Conservation (phyloP, 1,140 invertebrate genomes). For the Gonioctena quinquepunctata region DNA sequence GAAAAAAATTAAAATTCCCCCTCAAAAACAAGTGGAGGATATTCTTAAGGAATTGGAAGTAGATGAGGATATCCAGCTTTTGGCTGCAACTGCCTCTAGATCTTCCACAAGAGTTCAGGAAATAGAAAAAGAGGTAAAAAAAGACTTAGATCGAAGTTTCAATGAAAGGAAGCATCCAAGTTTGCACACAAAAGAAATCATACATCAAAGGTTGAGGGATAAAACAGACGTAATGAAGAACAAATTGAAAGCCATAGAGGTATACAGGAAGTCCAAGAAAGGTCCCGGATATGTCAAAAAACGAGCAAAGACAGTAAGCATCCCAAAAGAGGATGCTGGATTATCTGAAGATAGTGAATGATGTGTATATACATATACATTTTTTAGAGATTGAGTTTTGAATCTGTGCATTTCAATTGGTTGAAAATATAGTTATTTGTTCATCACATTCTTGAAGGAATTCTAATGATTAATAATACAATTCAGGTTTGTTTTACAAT, state of each 20-base stretch:
- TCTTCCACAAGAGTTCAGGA: slow-evolving; percentile 34
- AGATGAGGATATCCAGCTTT: slow-evolving; percentile 45
- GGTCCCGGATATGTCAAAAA: slow-evolving; percentile 61
- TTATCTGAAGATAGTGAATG: slow-evolving; percentile 68
- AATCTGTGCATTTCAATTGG: no score
- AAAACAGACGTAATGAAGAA: slow-evolving; percentile 66
- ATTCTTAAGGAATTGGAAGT: slow-evolving; percentile 23
- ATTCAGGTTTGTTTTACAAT: no score
- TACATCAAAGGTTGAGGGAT: slow-evolving; percentile 74
- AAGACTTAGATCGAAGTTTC: slow-evolving; percentile 26
- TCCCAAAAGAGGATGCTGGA: slow-evolving; percentile 64
- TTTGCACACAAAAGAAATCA: slow-evolving; percentile 61
- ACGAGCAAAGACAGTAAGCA: slow-evolving; percentile 52
- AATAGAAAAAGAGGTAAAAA: slow-evolving; percentile 35
- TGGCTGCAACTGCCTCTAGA: slow-evolving; percentile 40
- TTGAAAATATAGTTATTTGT: no score
- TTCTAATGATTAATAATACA: no score
- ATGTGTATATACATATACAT: no score
- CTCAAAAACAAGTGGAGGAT: background rate
- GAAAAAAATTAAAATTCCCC: slow-evolving; percentile 13
- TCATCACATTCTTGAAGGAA: no score
- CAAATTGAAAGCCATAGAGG: slow-evolving; percentile 76
- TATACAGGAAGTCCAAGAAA: slow-evolving; percentile 70
- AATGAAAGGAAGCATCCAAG: background rate
- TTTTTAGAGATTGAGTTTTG: no score